phyloP scores from a whole-genome alignment of 1,140 invertebrate genomes.

The Macrosteles quadrilineatus region DNA sequence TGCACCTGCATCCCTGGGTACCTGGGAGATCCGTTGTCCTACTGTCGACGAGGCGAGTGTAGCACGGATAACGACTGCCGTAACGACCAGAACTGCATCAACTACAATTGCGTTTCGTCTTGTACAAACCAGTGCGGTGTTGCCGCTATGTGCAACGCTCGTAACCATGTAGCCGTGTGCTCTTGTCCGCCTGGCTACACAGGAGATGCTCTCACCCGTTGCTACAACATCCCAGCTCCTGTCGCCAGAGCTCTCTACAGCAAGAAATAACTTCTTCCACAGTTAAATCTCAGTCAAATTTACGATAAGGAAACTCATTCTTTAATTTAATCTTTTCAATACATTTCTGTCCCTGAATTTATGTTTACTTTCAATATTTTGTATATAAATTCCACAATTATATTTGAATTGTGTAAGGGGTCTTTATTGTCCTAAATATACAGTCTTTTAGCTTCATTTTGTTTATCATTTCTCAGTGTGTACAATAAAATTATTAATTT shows the following conservation, averaged over 20 bases:
- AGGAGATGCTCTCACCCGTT: conserved; percentile 72
- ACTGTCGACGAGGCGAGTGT: conserved; percentile 75
- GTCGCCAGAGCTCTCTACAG: conserved; percentile 18
- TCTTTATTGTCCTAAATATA: too few relatives aligned
- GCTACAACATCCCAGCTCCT: conserved; percentile 45
- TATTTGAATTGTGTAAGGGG: too few relatives aligned
- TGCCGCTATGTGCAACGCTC: conserved; percentile 61
- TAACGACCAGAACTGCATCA: conserved; percentile 45
- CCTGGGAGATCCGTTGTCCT: conserved; percentile 73
- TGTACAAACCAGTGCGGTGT: conserved; percentile 77
- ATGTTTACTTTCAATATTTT: too few relatives aligned
- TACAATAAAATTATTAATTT: too few relatives aligned
- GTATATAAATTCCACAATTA: too few relatives aligned
- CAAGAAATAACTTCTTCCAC: conserved; percentile 1
- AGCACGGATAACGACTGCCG: conserved; percentile 64
- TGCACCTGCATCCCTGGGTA: conserved; percentile 77
- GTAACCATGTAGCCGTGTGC: conserved; percentile 82
- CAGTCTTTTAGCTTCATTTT: too few relatives aligned
- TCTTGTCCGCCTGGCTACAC: conserved; percentile 78
- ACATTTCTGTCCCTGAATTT: too few relatives aligned
- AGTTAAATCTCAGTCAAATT: too few relatives aligned
- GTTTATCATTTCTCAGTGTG: too few relatives aligned
- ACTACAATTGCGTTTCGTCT: conserved; percentile 65
- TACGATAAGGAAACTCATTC: too few relatives aligned
- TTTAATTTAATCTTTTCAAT: too few relatives aligned